Evolutionary conservation across 2,797 vertebrate species (phyloP).

Genomic region (Aselliscus stoliczkanus): DNA sequence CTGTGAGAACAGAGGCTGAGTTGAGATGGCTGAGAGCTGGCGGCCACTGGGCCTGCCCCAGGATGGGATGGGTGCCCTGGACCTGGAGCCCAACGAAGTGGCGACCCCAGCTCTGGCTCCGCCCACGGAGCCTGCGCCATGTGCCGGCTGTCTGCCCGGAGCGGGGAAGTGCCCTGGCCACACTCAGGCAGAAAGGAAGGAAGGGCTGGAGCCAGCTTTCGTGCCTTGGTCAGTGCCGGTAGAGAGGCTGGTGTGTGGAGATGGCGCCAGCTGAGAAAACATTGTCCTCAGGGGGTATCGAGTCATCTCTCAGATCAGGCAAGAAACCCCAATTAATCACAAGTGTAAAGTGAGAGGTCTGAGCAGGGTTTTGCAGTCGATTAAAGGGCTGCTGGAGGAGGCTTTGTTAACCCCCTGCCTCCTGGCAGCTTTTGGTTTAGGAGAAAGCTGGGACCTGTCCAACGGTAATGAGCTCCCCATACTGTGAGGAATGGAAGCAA

Average conservation of each 20-base stretch:
- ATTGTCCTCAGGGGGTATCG: conserved; percentile 4
- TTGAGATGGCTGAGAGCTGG: neutral
- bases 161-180: too few relatives aligned
- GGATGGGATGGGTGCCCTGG: neutral
- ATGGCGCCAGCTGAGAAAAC: conserved; percentile 33
- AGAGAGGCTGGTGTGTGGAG: neutral
- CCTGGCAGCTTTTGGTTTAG: neutral
- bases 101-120: neutral
- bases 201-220: neutral
- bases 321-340: conserved; percentile 66
- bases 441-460: neutral
- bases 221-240: neutral
- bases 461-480: neutral
- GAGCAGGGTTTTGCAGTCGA: conserved; percentile 49
- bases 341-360: conserved; percentile 63
- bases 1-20: neutral
- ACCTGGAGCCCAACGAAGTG: neutral
- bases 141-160: neutral
- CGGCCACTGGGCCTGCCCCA: neutral
- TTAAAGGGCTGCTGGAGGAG: conserved; percentile 29
- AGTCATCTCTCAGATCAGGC: conserved; percentile 44
- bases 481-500: too few relatives aligned
- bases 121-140: neutral
- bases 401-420: conserved; percentile 36
- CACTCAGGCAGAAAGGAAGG: neutral